These are phyloP conservation scores for Apodemia hepburni DNA, from an alignment of 2,888 invertebrate genomes.

Conservation along the genomic window DNA sequence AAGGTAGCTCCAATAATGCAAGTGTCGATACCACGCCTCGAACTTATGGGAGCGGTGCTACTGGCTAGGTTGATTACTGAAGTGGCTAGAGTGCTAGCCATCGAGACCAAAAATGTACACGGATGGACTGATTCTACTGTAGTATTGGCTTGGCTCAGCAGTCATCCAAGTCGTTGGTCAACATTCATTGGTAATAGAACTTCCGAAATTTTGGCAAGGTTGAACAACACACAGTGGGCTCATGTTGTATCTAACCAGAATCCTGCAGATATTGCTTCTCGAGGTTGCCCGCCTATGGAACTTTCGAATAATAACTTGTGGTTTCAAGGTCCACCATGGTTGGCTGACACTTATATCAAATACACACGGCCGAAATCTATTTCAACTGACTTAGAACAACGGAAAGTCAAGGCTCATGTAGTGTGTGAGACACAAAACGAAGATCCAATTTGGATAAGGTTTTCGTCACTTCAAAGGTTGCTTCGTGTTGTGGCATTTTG, in stretches of 20 bases:
- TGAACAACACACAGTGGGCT: slow-evolving; percentile 24
- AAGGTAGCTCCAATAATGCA: slow-evolving; percentile 24
- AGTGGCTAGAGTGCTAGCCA: not conserved
- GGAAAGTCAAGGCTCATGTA: not conserved
- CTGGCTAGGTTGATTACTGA: not conserved
- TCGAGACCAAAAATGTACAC: not conserved
- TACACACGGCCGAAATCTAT: not conserved
- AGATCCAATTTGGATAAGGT: not conserved
- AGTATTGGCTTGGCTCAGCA: slow-evolving; percentile 15
- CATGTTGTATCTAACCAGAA: slow-evolving; percentile 17
- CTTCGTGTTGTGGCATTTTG: not conserved
- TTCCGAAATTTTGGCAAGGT: slow-evolving; percentile 28
- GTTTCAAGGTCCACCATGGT: slow-evolving; percentile 16
- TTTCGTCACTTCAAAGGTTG: not conserved
- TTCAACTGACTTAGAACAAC: not conserved
- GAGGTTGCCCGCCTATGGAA: slow-evolving; percentile 16
- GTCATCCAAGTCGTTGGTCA: slow-evolving; percentile 13
- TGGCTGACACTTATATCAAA: not conserved
- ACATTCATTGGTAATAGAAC: slow-evolving; percentile 29
- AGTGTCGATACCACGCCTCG: slow-evolving; percentile 9
- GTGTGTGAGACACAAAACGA: not conserved
- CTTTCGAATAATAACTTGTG: not conserved
- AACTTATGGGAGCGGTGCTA: not conserved
- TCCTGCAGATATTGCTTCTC: slow-evolving; percentile 24
- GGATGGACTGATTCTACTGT: slow-evolving; percentile 17